Conservation (phyloP, 2,113 vertebrate species). For the Brachyhypopomus gauderio region DNA sequence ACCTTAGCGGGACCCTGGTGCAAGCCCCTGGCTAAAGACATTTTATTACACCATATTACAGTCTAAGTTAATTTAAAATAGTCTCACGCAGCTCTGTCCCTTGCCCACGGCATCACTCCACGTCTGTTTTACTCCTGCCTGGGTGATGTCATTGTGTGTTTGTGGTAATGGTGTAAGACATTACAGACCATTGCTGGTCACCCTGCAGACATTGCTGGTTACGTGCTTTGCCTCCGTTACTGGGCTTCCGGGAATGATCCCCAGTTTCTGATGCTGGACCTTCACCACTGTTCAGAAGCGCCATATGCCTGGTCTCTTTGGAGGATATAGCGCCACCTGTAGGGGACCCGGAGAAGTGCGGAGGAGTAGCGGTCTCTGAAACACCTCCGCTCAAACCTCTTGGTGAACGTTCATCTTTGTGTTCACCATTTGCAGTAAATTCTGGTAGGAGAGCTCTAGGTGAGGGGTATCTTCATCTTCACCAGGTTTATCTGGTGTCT, state of each 20-base stretch:
- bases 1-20: not conserved
- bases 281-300: constrained; percentile 42
- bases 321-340: constrained; percentile 16
- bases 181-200: constrained; percentile 45
- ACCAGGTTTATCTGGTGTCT: not conserved
- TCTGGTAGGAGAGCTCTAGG: not conserved
- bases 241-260: not conserved
- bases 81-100: not conserved
- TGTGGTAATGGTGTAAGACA: constrained; percentile 5
- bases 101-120: not conserved
- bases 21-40: constrained; percentile 28
- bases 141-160: constrained; percentile 15
- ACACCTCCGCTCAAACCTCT: not conserved
- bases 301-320: not conserved
- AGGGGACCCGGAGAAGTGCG: not conserved
- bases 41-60: constrained; percentile 26
- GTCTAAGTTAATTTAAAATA: constrained; percentile 10
- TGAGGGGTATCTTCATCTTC: too few species aligned
- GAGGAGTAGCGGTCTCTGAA: not conserved
- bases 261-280: constrained; percentile 33
- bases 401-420: not conserved
- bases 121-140: not conserved
- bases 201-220: constrained; percentile 47
- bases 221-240: not conserved
- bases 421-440: not conserved